Evolutionary conservation across 2,888 invertebrate genomes (phyloP), one percentile per base, ranked within the genome.

Genomic region (Rhamphomyia laevipes): DNA sequence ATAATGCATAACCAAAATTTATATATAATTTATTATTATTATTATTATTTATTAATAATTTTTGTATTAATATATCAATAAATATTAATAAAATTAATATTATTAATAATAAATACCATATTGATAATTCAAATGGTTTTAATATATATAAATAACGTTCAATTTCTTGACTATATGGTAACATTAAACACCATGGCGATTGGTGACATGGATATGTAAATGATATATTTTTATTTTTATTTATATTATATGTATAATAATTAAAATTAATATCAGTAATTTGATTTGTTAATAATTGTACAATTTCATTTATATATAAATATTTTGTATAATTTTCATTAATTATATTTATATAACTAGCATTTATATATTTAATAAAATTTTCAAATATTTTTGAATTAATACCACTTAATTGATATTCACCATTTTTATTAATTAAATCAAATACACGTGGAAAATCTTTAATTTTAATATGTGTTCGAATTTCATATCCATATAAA

Each of bases 151-250:
- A 11, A 4, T 6, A 27, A 15, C 9, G 12, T 15, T 13, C 3
- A n/a, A 42, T 42, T 42, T 42, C 42, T 13, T 21, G 9, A 42
- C 42, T 42, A 42, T 42, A 23, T 42, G 42, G 42, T 42, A 42
- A 10, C 42, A 42, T 42, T 42, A 42, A 27, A 27, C 42, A 42
- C 42, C 42, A 42, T 42, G 13, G 21, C 15, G 21, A 15, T 27
- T n/a, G 9, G 3, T 21, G 9, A 42, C 21, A 27, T 27, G 42
- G 42, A 42, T 42, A 42, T 42, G 42, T 42, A 35, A n/a, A 35
- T 13, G n/a, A 13, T n/a, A 35, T n/a, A 35, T 35, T 35, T 7
- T 27, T 27, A 27, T 27, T 2, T 27, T 6, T 27, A 27, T 27
- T 27, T 27, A 27, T 7, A 27, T 27, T 27, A 27, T 27, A 27